Percentiles rank a stretch among this genome's conserved stretches.
These are phyloP conservation scores for Macropus fuliginosus DNA, from an alignment of 2,797 vertebrate species.

Conservation along the genomic window DNA sequence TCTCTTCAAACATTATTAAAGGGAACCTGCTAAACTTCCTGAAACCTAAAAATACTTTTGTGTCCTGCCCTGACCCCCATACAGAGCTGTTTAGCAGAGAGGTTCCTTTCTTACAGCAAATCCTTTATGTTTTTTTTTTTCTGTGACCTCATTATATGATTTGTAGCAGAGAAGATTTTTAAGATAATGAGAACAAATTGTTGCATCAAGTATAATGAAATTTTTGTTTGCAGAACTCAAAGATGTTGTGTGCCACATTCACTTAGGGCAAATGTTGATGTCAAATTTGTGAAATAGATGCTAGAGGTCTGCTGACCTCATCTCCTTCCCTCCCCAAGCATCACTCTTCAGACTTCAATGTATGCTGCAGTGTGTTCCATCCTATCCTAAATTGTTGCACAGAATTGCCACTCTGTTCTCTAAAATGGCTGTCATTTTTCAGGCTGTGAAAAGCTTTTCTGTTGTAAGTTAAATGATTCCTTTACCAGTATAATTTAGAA, in stretches of 20 bases:
- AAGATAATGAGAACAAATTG: conserved; percentile 22
- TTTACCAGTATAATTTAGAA: conserved; percentile 17
- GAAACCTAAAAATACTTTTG: not conserved
- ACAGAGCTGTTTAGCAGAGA: not conserved
- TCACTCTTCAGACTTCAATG: not conserved
- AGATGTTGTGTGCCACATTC: not conserved
- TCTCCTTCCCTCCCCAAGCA: not conserved
- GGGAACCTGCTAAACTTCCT: not conserved
- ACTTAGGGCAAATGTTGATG: conserved; percentile 5
- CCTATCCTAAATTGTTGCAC: not conserved
- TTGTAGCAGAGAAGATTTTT: conserved; percentile 1
- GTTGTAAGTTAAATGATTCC: conserved; percentile 7
- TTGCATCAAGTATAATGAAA: not conserved
- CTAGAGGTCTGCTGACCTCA: not conserved
- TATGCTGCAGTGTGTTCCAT: not conserved
- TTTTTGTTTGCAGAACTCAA: not conserved
- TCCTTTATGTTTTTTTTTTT: not conserved
- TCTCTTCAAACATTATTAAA: not conserved
- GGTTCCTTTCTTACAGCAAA: not conserved
- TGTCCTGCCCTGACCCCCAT: not conserved
- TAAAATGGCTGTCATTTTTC: not conserved
- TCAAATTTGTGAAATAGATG: not conserved
- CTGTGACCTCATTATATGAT: not conserved
- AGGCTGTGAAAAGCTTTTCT: not conserved
- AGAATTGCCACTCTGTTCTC: not conserved